Evolutionary conservation across 2,888 invertebrate genomes (phyloP).

Genomic region (Acheta domesticus): DNA sequence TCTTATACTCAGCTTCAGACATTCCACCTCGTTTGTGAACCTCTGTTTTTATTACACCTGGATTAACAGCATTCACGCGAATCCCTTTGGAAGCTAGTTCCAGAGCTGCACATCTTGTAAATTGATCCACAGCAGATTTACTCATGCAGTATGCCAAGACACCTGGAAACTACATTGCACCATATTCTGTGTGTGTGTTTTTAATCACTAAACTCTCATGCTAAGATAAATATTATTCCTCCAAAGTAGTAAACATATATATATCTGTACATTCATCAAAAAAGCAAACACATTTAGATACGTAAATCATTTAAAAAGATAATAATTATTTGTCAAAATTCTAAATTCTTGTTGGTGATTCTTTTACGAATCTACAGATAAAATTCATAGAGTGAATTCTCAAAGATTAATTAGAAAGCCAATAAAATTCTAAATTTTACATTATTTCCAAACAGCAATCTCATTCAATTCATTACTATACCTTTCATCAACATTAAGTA

Average conservation of each 20-base stretch:
- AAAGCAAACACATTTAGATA: no score
- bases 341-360: no score
- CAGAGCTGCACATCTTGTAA: slow-evolving; percentile 56
- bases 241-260: neutral
- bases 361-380: no score
- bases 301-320: no score
- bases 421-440: no score
- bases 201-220: neutral
- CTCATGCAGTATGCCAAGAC: slow-evolving; percentile 56
- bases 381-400: no score
- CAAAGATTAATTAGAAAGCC: no score
- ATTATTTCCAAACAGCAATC: neutral
- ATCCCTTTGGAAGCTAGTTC: slow-evolving; percentile 43
- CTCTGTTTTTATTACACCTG: slow-evolving; percentile 56
- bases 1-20: slow-evolving; percentile 50
- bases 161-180: slow-evolving; percentile 34
- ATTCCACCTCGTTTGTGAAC: slow-evolving; percentile 55
- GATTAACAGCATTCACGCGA: slow-evolving; percentile 42
- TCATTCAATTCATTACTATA: no score
- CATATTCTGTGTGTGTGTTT: neutral
- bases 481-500: neutral
- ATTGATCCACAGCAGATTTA: slow-evolving; percentile 58
- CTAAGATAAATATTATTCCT: neutral
- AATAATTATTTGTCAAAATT: no score
- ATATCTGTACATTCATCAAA: no score